Evolutionary conservation across 2,797 vertebrate genomes (phyloP), one percentile per base, ranked within the genome.

Genomic region (Crocodylus rhombifer): DNA sequence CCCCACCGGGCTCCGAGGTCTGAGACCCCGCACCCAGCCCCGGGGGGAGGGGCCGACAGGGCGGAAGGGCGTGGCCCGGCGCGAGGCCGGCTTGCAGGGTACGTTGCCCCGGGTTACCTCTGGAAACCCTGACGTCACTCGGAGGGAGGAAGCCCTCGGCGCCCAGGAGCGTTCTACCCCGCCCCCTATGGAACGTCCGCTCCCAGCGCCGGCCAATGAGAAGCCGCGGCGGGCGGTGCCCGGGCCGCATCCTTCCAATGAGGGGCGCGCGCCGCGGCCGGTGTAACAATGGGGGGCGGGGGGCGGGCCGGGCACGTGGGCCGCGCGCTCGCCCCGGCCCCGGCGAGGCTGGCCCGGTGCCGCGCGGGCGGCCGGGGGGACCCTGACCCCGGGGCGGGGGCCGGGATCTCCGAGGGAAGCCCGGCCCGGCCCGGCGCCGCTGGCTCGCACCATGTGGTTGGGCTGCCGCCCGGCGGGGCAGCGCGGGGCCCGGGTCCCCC

Each of bases 101-200:
- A 88, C 96, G 98, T 99, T 98, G 98, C 98, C 98, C 98, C 63
- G 98, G 98, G 98, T 98, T 98, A 98, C 98, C 95, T 96, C 97
- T 96, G 97, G 98, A 98, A 64, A 89, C 98, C 92, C 89, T 97
- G 98, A 98, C 97, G 97, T 98, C 98, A 97, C 95, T 76, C 14
- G 60, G 36, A 93, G 98, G 97, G 98, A 97, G 98, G 95, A 25
- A 25, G 55, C 97, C 96, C 96, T 94, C 82, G 71, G 80, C 63
- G 74, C 57, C 84, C 87, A 92, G 61, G 92, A 91, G 86, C 86
- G 95, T 86, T 63, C 91, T 78, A n/a, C 60, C 86, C 71, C 51
- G 62, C 81, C 77, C 77, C 51, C 16, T 75, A 77, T 55, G n/a
- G 78, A 86, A 82, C 14, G 71, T 71, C 58, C 10, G 71, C 58